Base-by-base conservation (phyloP, 2,888 invertebrate genomes). In the Drosophila monieri region DNA sequence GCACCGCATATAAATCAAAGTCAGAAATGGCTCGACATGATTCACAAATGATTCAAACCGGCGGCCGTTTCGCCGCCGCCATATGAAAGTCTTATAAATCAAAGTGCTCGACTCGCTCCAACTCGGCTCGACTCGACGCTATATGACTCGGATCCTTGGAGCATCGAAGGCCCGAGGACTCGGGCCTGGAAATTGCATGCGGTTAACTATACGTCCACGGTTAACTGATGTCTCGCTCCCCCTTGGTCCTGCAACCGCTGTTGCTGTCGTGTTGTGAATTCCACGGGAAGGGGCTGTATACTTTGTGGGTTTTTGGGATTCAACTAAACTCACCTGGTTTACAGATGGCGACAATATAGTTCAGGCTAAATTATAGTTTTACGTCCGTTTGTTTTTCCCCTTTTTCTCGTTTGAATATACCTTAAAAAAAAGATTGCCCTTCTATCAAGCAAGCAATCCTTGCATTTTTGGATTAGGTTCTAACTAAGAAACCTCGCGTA, bases 21-120 rank as follows among this genome's bases (percentile, higher is more conserved):
- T 84, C 87, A 77, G 68, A 58, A 86, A 66, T 74, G 73, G 84
- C 77, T 73, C 61, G 70, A 78, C 85, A 84, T 83, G 83, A 83
- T 83, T 86, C 84, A 80, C 86, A 86, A 83, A 83, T 86, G 83
- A 83, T 83, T 78, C 78, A 76, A 83, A 78, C 76, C 73, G 78
- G 73, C 69, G 78, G 76, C 54, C 27, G 21, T 18, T 47, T 51
- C 58, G 46, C 25, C 59, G 70, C 48, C 67, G 75, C 69, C 79
- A 73, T 70, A 79, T 85, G 79, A 81, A 81, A 83, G 80, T 79
- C 80, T 81, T 81, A 85, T 85, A 80, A 80, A 80, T 80, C 85
- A 80, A 78, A 74, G 74, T 58, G 49, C 48, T 53, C 18, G 23
- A 32, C 41, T 48, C 43, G 49, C 41, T 47, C 39, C 32, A 14